Percentiles rank a stretch among this genome's conserved stretches.
Evolutionary conservation across 2,113 vertebrate genomes (phyloP).

Genomic region (Myrmecophaga tridactyla): DNA sequence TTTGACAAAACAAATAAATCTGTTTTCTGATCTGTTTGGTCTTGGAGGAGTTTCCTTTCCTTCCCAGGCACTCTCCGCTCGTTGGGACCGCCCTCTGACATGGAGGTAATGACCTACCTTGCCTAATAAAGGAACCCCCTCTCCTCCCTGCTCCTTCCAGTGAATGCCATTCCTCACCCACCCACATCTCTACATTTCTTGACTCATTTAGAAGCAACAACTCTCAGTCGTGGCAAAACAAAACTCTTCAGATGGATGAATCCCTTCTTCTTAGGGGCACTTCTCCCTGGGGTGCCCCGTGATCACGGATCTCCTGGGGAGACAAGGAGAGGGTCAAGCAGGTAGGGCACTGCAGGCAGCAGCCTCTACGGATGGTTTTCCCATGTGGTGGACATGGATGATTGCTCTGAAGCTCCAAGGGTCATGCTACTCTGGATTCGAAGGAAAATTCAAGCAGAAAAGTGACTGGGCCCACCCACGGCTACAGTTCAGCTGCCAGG

Average conservation of each 20-base stretch:
- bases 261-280: background rate
- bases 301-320: background rate
- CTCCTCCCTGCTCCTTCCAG: no score
- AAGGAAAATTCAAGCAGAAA: background rate
- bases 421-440: background rate
- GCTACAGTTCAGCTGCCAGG: background rate
- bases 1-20: background rate
- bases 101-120: background rate
- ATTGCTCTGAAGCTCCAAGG: background rate
- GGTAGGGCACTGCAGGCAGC: background rate
- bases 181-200: no score
- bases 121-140: background rate
- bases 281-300: background rate
- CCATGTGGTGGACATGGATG: fast-evolving
- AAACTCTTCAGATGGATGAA: background rate
- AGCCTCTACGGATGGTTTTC: background rate
- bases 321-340: background rate
- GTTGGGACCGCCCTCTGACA: background rate
- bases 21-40: background rate
- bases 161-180: background rate
- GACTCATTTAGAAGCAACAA: background rate
- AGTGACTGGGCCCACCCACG: background rate
- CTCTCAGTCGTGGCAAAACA: background rate
- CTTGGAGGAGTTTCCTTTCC: background rate
- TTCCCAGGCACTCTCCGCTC: background rate